phyloP scores from a whole-genome alignment of 2,888 invertebrate genomes.

The Drosophila subquinaria region DNA sequence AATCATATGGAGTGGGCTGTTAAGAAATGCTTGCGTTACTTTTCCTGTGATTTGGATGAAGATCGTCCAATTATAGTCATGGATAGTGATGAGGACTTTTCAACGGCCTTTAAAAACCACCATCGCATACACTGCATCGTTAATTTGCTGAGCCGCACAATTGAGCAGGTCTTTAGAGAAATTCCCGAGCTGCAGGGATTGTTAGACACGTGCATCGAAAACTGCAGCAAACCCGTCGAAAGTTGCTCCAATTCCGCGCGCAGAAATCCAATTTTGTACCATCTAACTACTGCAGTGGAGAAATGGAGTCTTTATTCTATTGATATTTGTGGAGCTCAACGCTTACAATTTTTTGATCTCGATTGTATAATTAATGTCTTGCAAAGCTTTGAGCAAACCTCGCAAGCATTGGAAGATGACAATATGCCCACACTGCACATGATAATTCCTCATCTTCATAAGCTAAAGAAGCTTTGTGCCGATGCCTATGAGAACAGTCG shows the following conservation, averaged over 20 bases:
- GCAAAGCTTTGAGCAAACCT: conserved; percentile 7
- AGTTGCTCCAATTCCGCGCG: background rate
- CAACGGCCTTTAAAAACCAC: conserved; percentile 2
- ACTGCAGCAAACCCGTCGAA: background rate
- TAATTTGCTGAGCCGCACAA: conserved; percentile 1
- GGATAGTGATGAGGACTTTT: background rate
- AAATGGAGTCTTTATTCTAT: background rate
- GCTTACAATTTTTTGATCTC: background rate
- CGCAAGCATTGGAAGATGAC: conserved; percentile 3
- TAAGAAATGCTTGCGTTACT: conserved; percentile 4
- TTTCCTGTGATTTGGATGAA: conserved; percentile 16
- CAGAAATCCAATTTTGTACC: conserved; percentile 2
- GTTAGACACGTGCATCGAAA: background rate
- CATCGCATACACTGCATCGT: conserved; percentile 15
- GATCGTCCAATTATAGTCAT: conserved; percentile 18
- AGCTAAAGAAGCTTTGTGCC: conserved; percentile 22
- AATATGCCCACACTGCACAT: conserved; percentile 20
- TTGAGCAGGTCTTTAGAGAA: conserved; percentile 8
- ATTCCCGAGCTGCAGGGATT: background rate
- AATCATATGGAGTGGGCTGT: conserved; percentile 1
- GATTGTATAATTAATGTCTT: conserved; percentile 5
- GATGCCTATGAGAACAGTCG: background rate
- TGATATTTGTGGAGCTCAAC: background rate
- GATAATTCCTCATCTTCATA: conserved; percentile 26
- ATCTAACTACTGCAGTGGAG: conserved; percentile 1